These are phyloP conservation scores for Drosophila meridiana DNA, from an alignment of 2,888 invertebrate genomes.

Conservation along the genomic window DNA sequence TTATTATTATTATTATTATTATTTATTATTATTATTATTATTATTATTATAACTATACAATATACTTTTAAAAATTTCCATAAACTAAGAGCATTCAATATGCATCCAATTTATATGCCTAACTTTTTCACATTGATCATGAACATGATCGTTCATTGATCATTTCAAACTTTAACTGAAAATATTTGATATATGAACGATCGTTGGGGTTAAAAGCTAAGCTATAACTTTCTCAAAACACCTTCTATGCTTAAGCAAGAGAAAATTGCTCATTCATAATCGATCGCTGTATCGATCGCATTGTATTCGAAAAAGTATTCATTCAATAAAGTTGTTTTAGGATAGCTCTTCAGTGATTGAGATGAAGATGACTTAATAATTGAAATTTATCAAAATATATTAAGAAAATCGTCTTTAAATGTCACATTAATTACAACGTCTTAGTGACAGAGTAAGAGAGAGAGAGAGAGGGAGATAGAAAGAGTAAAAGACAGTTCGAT, in stretches of 20 bases:
- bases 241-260: not conserved
- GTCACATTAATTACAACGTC: constrained; percentile 68
- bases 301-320: constrained; percentile 32
- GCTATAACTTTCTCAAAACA: constrained; percentile 31
- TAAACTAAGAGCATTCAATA: too few relatives aligned
- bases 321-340: constrained; percentile 36
- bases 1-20: too few relatives aligned
- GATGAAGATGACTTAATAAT: constrained; percentile 65
- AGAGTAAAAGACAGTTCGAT: constrained; percentile 20
- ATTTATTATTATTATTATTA: too few relatives aligned
- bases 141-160: not conserved
- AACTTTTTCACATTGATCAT: not conserved
- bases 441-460: constrained; percentile 25
- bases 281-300: not conserved
- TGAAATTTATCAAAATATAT: constrained; percentile 74
- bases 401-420: constrained; percentile 65
- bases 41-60: too few relatives aligned
- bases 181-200: not conserved
- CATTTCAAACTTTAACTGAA: not conserved
- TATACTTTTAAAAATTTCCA: too few relatives aligned
- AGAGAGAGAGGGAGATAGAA: not conserved
- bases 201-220: constrained; percentile 2
- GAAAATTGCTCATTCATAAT: constrained; percentile 50
- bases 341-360: not conserved
- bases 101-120: not conserved